Percentiles rank a stretch among this genome's conserved stretches.
These are phyloP conservation scores for Aspidoscelis tigris DNA, from an alignment of 2,113 vertebrate genomes.

Conservation along the genomic window DNA sequence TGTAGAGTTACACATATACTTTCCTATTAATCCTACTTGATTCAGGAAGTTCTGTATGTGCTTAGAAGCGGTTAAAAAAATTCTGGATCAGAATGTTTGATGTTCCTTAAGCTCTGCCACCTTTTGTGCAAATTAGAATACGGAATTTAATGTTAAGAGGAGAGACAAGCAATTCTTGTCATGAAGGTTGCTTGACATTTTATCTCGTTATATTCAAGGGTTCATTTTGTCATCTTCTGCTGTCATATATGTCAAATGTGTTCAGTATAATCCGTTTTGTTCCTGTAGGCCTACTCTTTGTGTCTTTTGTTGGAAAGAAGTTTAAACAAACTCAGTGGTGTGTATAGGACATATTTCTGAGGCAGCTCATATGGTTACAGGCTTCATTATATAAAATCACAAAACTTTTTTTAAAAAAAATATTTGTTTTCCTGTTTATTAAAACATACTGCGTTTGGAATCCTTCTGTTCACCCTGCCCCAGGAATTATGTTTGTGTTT, in stretches of 20 bases:
- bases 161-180: too few relatives aligned
- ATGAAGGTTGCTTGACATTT: not conserved
- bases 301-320: conserved; percentile 3
- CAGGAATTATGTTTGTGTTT: not conserved
- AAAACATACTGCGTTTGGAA: not conserved
- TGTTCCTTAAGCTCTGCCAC: not conserved
- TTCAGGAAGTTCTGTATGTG: not conserved
- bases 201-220: not conserved
- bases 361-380: not conserved
- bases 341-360: not conserved
- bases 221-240: not conserved
- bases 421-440: not conserved
- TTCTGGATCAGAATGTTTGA: not conserved
- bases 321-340: not conserved
- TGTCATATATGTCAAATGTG: not conserved
- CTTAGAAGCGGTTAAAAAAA: not conserved
- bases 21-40: too few relatives aligned
- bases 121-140: not conserved
- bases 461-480: not conserved
- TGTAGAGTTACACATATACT: too few relatives aligned
- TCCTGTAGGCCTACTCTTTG: not conserved
- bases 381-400: not conserved
- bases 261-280: not conserved
- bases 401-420: not conserved
- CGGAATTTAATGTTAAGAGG: not conserved